phyloP scores from a whole-genome alignment of 2,888 invertebrate genomes.

The Dastarcus helophoroides region DNA sequence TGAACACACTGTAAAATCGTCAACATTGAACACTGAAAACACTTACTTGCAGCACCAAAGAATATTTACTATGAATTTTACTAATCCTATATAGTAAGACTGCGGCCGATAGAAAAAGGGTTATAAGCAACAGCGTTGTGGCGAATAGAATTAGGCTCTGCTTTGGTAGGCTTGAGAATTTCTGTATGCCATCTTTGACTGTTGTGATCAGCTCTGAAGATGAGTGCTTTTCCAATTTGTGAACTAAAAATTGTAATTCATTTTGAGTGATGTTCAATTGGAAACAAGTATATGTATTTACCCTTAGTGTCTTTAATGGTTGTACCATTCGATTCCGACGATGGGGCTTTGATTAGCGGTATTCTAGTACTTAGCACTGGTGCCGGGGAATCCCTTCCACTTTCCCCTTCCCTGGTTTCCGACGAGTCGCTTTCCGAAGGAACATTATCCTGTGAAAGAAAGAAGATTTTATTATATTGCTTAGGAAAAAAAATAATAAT shows the following conservation, averaged over 20 bases:
- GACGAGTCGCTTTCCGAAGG: constrained; percentile 23
- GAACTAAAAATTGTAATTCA: not conserved
- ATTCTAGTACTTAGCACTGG: constrained; percentile 12
- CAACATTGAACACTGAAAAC: constrained; percentile 25
- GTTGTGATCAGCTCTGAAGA: not conserved
- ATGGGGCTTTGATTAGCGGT: not conserved
- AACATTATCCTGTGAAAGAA: constrained; percentile 20
- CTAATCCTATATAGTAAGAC: constrained; percentile 47
- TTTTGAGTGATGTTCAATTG: not conserved
- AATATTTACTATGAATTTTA: constrained; percentile 32
- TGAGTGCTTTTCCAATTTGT: not conserved
- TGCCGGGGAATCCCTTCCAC: constrained; percentile 25
- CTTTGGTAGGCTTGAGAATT: constrained; percentile 32
- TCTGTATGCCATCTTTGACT: not conserved
- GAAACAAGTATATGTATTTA: not conserved
- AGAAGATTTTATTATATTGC: too few relatives aligned
- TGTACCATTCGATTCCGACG: not conserved
- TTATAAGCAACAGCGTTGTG: constrained; percentile 43
- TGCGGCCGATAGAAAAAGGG: constrained; percentile 46
- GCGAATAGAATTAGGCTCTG: constrained; percentile 42
- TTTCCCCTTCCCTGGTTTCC: constrained; percentile 29
- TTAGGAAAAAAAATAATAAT: constrained; percentile 7
- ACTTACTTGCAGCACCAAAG: constrained; percentile 15
- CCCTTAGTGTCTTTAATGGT: not conserved
- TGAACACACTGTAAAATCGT: not conserved